Conservation (phyloP, 2,797 vertebrate species). For the Melanotaenia parkinsoni region DNA sequence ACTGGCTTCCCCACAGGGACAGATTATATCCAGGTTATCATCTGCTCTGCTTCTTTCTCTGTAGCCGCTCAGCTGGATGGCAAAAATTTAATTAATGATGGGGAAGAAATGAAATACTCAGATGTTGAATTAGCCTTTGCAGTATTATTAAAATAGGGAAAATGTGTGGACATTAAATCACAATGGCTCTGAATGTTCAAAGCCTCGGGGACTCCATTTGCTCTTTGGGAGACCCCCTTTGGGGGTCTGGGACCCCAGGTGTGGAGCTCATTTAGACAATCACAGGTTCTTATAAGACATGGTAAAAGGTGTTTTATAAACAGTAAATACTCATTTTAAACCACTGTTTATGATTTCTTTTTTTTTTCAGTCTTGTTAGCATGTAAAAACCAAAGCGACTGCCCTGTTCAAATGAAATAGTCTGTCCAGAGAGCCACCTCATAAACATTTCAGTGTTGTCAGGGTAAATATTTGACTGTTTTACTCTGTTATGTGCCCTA, state of each 20-base stretch:
- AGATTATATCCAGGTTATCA: background rate
- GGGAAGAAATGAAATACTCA: background rate
- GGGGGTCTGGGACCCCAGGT: no score
- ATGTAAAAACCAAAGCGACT: background rate
- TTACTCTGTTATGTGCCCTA: background rate
- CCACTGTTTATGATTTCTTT: background rate
- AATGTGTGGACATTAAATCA: no score
- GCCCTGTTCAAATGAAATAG: background rate
- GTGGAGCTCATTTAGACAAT: background rate
- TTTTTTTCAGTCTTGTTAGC: background rate
- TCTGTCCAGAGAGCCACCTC: background rate
- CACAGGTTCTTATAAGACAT: background rate
- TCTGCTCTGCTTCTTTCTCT: background rate
- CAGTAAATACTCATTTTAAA: background rate
- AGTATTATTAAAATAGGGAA: background rate
- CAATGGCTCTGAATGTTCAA: no score
- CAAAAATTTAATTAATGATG: constrained; percentile 7
- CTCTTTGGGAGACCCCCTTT: no score
- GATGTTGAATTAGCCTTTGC: constrained; percentile 4
- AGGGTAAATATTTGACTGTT: constrained; percentile 28
- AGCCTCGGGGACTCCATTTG: no score
- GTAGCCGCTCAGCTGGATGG: background rate
- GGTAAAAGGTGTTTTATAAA: background rate
- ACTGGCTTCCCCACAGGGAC: background rate
- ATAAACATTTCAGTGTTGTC: background rate